A percentile compares a stretch with the other conserved stretches of the same genome.
Conservation (phyloP, 2,113 vertebrate species). For the Erythrocercus mccallii region DNA sequence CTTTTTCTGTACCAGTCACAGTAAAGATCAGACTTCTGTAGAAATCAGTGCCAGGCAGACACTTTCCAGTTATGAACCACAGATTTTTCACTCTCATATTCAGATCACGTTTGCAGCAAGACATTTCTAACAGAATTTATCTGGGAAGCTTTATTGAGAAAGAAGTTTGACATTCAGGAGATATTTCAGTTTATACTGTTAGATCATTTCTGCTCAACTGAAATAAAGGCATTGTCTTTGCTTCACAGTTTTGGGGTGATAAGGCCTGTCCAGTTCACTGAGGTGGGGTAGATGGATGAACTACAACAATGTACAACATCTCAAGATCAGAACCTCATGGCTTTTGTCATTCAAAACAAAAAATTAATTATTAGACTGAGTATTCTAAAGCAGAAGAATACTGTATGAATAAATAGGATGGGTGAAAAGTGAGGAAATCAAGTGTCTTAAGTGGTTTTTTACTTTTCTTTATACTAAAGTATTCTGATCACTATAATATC, state of each 20-base stretch:
- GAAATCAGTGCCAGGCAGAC: background rate
- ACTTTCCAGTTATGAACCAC: background rate
- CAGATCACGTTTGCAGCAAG: background rate
- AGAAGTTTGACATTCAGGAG: background rate
- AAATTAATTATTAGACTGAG: background rate
- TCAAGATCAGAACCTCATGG: background rate
- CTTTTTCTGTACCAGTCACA: background rate
- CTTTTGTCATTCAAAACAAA: background rate
- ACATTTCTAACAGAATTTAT: background rate
- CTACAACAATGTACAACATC: background rate
- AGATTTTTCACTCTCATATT: background rate
- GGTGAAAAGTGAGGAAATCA: background rate
- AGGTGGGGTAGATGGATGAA: background rate
- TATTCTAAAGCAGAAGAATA: background rate
- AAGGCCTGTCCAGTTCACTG: background rate
- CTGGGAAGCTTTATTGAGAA: background rate
- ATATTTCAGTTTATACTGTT: background rate
- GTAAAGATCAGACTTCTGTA: background rate
- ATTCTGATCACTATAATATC: background rate
- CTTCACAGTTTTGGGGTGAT: background rate
- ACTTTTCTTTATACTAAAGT: background rate
- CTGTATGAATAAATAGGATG: background rate
- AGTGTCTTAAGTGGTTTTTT: background rate
- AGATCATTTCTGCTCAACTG: background rate
- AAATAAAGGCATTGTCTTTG: background rate